Conservation (phyloP, 2,888 invertebrate genomes). For the Drosophila stalkeri region DNA sequence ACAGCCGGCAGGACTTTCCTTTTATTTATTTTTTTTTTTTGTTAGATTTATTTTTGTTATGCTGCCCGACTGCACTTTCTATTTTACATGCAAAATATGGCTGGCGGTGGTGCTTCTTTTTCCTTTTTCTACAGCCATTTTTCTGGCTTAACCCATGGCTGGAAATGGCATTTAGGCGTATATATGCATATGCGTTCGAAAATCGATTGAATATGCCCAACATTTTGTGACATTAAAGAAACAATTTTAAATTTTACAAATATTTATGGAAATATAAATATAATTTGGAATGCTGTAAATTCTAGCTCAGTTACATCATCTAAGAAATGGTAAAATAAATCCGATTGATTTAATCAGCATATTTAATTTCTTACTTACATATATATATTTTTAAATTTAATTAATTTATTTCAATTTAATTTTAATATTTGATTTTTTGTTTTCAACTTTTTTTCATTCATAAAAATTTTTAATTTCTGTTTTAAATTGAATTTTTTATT, state of each 20-base stretch:
- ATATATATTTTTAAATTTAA: too few relatives aligned
- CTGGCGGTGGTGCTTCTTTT: too few relatives aligned
- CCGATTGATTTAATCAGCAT: too few relatives aligned
- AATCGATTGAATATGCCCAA: slow-evolving; percentile 19
- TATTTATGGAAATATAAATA: not conserved
- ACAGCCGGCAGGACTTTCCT: slow-evolving; percentile 45
- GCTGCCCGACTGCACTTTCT: slow-evolving; percentile 58
- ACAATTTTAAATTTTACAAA: slow-evolving; percentile 1
- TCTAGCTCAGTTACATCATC: not conserved
- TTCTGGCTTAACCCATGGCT: slow-evolving; percentile 25
- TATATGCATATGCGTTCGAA: not conserved
- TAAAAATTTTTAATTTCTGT: too few relatives aligned
- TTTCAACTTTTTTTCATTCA: too few relatives aligned
- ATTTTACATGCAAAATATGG: slow-evolving; percentile 72
- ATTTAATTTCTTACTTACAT: too few relatives aligned
- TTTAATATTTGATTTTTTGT: too few relatives aligned
- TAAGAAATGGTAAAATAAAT: too few relatives aligned
- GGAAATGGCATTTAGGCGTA: slow-evolving; percentile 11
- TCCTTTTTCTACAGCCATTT: not conserved
- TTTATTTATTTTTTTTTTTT: not conserved
- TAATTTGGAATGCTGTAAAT: not conserved
- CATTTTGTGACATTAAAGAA: not conserved
- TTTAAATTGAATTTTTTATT: too few relatives aligned
- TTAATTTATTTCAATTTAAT: too few relatives aligned
- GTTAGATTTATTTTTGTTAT: slow-evolving; percentile 12